phyloP scores from a whole-genome alignment of 2,113 vertebrate species.

The Chaetops frenatus region DNA sequence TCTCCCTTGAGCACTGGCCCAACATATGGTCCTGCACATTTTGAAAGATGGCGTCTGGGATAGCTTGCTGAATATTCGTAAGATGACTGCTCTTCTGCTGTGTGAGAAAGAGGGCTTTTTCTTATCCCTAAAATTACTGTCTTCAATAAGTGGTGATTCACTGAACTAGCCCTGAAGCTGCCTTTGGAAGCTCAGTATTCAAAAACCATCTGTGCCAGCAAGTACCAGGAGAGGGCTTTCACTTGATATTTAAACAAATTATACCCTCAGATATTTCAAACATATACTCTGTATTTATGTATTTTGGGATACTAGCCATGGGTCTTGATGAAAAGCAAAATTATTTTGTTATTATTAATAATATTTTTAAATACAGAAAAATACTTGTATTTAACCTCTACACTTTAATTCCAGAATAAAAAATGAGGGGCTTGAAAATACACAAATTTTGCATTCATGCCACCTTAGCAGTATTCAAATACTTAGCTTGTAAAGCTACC shows the following conservation, averaged over 20 bases:
- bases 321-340: constrained; percentile 20
- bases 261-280: constrained; percentile 57
- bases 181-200: constrained; percentile 57
- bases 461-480: background rate
- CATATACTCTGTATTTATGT: constrained; percentile 35
- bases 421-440: background rate
- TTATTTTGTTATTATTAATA: background rate
- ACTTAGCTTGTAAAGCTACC: background rate
- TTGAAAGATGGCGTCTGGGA: background rate
- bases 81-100: background rate
- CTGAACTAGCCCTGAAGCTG: constrained; percentile 61
- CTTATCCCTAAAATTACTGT: constrained; percentile 27
- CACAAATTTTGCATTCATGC: background rate
- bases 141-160: constrained; percentile 47
- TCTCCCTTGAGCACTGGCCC: background rate
- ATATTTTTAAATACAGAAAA: background rate
- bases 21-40: background rate
- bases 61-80: background rate
- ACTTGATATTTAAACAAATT: constrained; percentile 57
- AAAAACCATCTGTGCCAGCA: constrained; percentile 66
- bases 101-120: constrained; percentile 1
- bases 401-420: background rate
- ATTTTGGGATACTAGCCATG: constrained; percentile 40
- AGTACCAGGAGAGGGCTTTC: constrained; percentile 62
- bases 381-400: background rate